Conservation (phyloP, 2,888 invertebrate species). For the Megamerina dolium region DNA sequence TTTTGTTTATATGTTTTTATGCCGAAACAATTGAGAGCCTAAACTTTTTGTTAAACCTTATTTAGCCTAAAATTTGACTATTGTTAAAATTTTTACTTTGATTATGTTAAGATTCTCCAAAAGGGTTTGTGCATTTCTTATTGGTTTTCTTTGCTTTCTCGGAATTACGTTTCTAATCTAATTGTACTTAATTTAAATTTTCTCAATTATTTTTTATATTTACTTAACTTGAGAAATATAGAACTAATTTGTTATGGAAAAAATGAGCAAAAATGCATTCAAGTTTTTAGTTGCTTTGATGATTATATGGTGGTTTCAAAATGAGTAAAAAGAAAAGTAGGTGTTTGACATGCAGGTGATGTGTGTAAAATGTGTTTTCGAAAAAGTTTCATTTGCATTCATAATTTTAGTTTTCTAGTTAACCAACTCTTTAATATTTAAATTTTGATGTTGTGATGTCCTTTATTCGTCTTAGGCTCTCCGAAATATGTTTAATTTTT, state of each 20-base stretch:
- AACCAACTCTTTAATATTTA: slow-evolving; percentile 3
- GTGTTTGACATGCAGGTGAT: too few relatives aligned
- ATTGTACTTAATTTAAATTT: slow-evolving; percentile 17
- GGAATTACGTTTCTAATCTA: slow-evolving; percentile 26
- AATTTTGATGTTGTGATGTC: background rate
- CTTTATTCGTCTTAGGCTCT: background rate
- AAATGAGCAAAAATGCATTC: too few relatives aligned
- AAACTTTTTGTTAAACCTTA: slow-evolving; percentile 23
- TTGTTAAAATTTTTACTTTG: slow-evolving; percentile 37
- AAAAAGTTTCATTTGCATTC: background rate
- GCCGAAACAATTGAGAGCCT: slow-evolving; percentile 27
- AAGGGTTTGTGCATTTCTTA: slow-evolving; percentile 25
- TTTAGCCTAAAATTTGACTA: slow-evolving; percentile 43
- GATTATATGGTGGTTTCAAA: too few relatives aligned
- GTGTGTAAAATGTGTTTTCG: too few relatives aligned
- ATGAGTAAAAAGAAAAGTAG: too few relatives aligned
- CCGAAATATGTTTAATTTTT: slow-evolving; percentile 16
- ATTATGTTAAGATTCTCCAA: slow-evolving; percentile 26
- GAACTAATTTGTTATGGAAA: too few relatives aligned
- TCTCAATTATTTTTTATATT: too few relatives aligned
- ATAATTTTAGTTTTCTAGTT: background rate
- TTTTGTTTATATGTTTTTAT: slow-evolving; percentile 22
- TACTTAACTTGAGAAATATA: too few relatives aligned
- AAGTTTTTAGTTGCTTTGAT: too few relatives aligned
- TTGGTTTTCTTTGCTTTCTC: slow-evolving; percentile 9